Conservation (phyloP, 2,888 invertebrate species). For the Drosophila basisetae region DNA sequence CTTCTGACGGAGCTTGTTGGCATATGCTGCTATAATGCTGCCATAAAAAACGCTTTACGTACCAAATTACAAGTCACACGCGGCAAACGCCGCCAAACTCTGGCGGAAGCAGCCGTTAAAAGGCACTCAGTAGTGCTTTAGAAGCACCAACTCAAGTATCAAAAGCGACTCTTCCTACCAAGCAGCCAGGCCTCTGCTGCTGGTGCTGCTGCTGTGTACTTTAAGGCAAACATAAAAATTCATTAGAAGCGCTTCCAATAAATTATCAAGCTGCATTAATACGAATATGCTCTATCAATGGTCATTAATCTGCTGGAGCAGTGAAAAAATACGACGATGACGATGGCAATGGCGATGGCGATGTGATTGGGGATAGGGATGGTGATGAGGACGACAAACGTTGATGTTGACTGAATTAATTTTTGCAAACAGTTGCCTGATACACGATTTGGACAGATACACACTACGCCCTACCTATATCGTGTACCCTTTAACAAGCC, state of each 20-base stretch:
- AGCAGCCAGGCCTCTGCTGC: neutral
- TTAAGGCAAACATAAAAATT: conserved; percentile 68
- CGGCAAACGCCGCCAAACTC: conserved; percentile 33
- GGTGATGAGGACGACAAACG: neutral
- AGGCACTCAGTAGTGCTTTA: conserved; percentile 57
- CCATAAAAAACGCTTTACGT: conserved; percentile 62
- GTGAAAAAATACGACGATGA: neutral
- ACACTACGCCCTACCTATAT: neutral
- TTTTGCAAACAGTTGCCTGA: conserved; percentile 39
- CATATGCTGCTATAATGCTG: conserved; percentile 66
- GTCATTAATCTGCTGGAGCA: conserved; percentile 63
- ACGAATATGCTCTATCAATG: conserved; percentile 73
- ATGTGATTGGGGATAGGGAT: neutral
- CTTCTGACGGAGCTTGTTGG: conserved; percentile 52
- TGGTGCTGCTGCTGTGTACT: conserved; percentile 7
- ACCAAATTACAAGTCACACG: conserved; percentile 58
- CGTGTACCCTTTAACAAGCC: conserved; percentile 32
- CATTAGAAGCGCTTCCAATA: conserved; percentile 72
- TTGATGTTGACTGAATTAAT: conserved; percentile 36
- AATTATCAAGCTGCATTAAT: conserved; percentile 76
- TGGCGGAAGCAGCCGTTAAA: conserved; percentile 65
- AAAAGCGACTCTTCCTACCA: conserved; percentile 11
- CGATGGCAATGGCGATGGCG: neutral
- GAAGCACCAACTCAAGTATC: conserved; percentile 37
- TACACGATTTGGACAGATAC: conserved; percentile 26